Evolutionary conservation across 2,888 invertebrate genomes (phyloP).

Genomic region (Drosophila putrida): DNA sequence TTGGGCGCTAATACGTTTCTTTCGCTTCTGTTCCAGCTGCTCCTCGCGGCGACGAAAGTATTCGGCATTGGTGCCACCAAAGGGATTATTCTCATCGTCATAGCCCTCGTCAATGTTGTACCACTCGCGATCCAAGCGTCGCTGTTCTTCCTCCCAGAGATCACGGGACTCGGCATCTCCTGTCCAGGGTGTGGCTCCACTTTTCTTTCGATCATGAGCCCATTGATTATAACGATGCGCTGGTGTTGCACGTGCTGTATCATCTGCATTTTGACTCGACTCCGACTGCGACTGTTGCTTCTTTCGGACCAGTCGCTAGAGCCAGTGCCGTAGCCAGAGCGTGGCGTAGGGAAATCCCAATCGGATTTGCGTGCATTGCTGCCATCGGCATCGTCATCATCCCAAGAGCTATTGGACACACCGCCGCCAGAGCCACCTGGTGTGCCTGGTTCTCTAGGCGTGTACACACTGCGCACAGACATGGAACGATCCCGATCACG

Average conservation of each 20-base stretch:
- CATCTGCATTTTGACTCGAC: constrained; percentile 86
- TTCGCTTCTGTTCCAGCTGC: constrained; percentile 94
- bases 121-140: constrained; percentile 97
- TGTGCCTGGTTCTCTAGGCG: constrained; percentile 91
- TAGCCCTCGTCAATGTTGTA: constrained; percentile 98
- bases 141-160: constrained; percentile 96
- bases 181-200: constrained; percentile 90
- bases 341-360: constrained; percentile 97
- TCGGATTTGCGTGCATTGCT: constrained; percentile 87
- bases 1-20: constrained; percentile 97
- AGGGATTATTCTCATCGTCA: constrained; percentile 96
- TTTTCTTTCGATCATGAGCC: constrained; percentile 89
- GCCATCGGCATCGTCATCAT: constrained; percentile 88
- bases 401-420: constrained; percentile 87
- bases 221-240: constrained; percentile 92
- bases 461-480: constrained; percentile 85
- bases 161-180: constrained; percentile 90
- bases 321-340: constrained; percentile 38
- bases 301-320: constrained; percentile 79
- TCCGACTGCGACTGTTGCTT: constrained; percentile 47
- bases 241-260: constrained; percentile 94
- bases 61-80: constrained; percentile 94
- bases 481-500: constrained; percentile 66
- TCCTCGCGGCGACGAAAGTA: constrained; percentile 97
- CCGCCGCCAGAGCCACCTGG: constrained; percentile 89